These are phyloP conservation scores for Rhinolophus sinicus DNA, from an alignment of 2,113 vertebrate genomes.

Conservation along the genomic window DNA sequence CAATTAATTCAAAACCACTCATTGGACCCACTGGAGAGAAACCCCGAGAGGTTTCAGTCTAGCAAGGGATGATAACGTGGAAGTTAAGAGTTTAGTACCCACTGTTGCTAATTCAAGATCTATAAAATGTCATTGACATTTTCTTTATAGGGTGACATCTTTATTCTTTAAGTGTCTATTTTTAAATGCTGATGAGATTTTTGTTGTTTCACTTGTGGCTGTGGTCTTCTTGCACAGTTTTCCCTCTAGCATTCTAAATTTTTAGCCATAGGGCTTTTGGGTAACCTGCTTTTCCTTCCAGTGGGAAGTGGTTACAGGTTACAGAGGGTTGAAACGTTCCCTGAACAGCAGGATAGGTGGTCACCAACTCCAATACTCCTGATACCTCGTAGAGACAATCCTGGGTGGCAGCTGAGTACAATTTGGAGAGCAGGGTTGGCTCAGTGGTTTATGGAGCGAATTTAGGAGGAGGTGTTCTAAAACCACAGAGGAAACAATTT, in stretches of 20 bases:
- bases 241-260: neutral
- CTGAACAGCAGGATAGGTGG: neutral
- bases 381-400: rapidly evolving
- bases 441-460: neutral
- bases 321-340: neutral
- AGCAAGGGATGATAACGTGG: neutral
- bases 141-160: neutral
- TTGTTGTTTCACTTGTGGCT: neutral
- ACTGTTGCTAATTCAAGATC: neutral
- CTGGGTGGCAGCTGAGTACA: neutral
- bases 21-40: neutral
- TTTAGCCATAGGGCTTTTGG: neutral
- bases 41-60: neutral
- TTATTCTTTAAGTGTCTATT: neutral
- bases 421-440: neutral
- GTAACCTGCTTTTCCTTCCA: neutral
- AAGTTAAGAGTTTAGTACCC: neutral
- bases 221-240: neutral
- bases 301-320: neutral
- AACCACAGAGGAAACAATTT: neutral
- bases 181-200: neutral
- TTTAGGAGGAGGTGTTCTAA: neutral
- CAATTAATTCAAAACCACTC: neutral
- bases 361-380: neutral
- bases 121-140: neutral